phyloP scores from a whole-genome alignment of 2,113 vertebrate species.

The Dicrurus megarhynchus region DNA sequence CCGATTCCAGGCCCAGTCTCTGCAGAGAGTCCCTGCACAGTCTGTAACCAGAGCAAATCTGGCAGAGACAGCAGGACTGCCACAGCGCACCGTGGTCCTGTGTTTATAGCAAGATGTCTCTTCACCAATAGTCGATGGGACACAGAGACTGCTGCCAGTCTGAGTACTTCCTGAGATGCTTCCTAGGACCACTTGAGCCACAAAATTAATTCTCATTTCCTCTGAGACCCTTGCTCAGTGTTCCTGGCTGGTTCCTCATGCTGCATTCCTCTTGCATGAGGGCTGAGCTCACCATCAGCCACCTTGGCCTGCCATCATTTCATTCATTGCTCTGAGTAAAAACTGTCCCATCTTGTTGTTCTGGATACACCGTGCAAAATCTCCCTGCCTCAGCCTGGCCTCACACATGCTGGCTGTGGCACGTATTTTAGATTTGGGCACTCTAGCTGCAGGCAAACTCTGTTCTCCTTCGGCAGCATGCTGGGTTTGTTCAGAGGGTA shows the following conservation, averaged over 20 bases:
- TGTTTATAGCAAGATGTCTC: not conserved
- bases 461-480: not conserved
- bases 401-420: not conserved
- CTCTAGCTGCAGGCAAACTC: conserved; percentile 34
- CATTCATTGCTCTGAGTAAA: not conserved
- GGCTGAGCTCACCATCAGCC: fast-evolving
- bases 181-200: not conserved
- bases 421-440: conserved; percentile 19
- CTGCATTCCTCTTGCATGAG: not conserved
- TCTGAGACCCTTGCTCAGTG: fast-evolving
- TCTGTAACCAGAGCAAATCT: not conserved
- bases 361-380: not conserved
- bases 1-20: not conserved
- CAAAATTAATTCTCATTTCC: not conserved
- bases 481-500: not conserved
- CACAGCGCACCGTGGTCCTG: fast-evolving
- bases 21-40: not conserved
- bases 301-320: not conserved
- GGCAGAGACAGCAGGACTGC: not conserved
- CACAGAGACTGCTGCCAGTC: not conserved
- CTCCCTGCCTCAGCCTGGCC: not conserved
- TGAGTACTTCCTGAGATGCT: not conserved
- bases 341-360: conserved; percentile 9
- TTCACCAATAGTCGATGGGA: not conserved
- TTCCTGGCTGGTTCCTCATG: not conserved